Conservation (phyloP, 2,113 vertebrate species). For the Thamnophis sirtalis region DNA sequence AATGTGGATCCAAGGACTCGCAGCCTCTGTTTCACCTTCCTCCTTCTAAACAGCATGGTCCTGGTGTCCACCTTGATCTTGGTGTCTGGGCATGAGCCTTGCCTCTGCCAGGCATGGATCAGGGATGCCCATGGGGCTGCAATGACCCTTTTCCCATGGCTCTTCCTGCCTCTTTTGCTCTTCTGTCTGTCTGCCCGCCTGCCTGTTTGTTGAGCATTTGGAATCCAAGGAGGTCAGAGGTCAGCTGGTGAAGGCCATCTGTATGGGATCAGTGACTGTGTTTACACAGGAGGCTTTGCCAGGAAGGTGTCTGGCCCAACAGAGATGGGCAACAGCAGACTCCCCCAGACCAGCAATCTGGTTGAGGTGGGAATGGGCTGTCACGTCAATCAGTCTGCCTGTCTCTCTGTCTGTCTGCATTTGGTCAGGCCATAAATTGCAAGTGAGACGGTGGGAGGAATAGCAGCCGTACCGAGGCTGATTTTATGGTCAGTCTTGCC, state of each 20-base stretch:
- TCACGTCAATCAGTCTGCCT: slow-evolving; percentile 5
- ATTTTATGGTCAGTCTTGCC: not conserved
- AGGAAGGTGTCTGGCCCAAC: slow-evolving; percentile 18
- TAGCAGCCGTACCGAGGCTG: not conserved
- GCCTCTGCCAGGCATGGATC: not conserved
- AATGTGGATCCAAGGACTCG: not conserved
- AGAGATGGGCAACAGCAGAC: slow-evolving; percentile 14
- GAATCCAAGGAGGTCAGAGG: slow-evolving; percentile 21
- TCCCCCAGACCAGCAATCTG: not conserved
- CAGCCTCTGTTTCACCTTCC: not conserved
- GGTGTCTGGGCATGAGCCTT: too few relatives aligned
- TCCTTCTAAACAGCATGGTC: not conserved
- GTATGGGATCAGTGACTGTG: slow-evolving; percentile 8
- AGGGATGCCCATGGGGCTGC: not conserved
- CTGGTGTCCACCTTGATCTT: not conserved
- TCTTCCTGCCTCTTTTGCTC: not conserved
- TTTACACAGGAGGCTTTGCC: slow-evolving; percentile 15
- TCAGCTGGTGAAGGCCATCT: slow-evolving; percentile 11
- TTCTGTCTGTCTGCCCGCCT: not conserved
- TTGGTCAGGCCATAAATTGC: slow-evolving; percentile 9
- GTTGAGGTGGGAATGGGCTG: not conserved
- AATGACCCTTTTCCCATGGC: too few relatives aligned
- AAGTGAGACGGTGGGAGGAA: not conserved
- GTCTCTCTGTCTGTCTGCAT: slow-evolving; percentile 4
- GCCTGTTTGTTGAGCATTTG: not conserved